Base-by-base conservation (phyloP, 2,888 invertebrate genomes). In the Hymenopus coronatus region DNA sequence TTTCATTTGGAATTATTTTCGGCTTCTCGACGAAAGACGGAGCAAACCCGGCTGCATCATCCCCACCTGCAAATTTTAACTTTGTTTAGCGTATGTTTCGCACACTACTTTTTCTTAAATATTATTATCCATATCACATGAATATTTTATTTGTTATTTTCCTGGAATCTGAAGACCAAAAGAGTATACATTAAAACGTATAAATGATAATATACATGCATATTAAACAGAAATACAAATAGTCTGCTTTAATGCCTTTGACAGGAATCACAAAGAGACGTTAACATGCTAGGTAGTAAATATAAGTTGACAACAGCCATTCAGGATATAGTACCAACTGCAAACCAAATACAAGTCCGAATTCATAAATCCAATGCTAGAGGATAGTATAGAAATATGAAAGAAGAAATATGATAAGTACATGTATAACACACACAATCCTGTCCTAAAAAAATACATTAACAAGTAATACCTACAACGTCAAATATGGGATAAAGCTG, bases 21-120 rank as follows among this genome's bases (percentile, higher is more conserved):
- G 99, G 99, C 95, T 99, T 99, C 94, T 99, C 99, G 93, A 98
- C 96, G 94, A 99, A 99, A 90, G 98, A 98, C 91, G 99, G 99
- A 92, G 98, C 98, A 94, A 97, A 98, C 93, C 98, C 98, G 93
- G 96, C 97, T 92, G 97, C 97, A 94, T 97, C 97, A 94, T 97
- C 97, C 93, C 97, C 97, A 96, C 97, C 98, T 98, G 95, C 93
- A 94, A 93, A 33, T 70, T 54, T 83, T 83, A 27, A n/a, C 12
- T 83, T 1, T 83, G 0, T 83, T 28, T 83, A 83, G 14, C 28
- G 14, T 4, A 28, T 28, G 83, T 15, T 82, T 82, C 82, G 27
- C 3, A 8, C 3, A 83, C 0, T 2, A 9, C 0, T 20, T 70
- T 8, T 70, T 15, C 20, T 15, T 54, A 20, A 2, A 25, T 20